Evolutionary conservation across 2,888 invertebrate species (phyloP), one percentile per base, ranked within the genome.

Genomic region (Andrena trimmerana): DNA sequence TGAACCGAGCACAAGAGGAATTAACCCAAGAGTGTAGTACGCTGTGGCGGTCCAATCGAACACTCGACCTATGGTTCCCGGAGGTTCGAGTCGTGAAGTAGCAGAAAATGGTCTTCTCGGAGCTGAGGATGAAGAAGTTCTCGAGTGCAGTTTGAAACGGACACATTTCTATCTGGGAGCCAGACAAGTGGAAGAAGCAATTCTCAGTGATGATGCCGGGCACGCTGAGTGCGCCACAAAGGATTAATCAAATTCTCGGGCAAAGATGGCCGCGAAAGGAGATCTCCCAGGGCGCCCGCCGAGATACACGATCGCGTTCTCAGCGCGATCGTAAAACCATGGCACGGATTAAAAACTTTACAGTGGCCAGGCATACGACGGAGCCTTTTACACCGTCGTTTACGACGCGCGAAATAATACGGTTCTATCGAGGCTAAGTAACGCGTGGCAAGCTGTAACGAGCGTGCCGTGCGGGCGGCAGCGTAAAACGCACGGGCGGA

Each of bases 371-470:
- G 20, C 20, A 20, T 2, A 31, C 16, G 20, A 54, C 54, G 27
- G 16, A 10, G 8, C 31, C 13, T 2, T 71, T 10, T 7, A 10
- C 16, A 10, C 10, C 20, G 36, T 42, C 13, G 1, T 50, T 29
- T 48, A 29, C 70, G 66, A 60, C 50, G 54, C n/a, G 74, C 50
- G 60, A 71, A 71, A 59, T 78, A 78, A 69, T 60, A 52, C 65
- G 42, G 50, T 36, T 16, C 67, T 50, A 71, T 62, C 57, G 52
- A 20, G 52, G 72, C 62, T 63, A 70, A 84, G 80, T 72, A 84
- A 79, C 65, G 62, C 78, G 69, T 54, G 68, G 60, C 60, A 31
- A 65, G 5, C 36, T 20, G 65, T 79, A 76, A 84, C 62, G 72
- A 68, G 59, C 71, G 67, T 81, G 54, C 63, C 71, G 60, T 62